Base-by-base conservation (phyloP, 2,888 invertebrate genomes). In the Mimas tiliae region DNA sequence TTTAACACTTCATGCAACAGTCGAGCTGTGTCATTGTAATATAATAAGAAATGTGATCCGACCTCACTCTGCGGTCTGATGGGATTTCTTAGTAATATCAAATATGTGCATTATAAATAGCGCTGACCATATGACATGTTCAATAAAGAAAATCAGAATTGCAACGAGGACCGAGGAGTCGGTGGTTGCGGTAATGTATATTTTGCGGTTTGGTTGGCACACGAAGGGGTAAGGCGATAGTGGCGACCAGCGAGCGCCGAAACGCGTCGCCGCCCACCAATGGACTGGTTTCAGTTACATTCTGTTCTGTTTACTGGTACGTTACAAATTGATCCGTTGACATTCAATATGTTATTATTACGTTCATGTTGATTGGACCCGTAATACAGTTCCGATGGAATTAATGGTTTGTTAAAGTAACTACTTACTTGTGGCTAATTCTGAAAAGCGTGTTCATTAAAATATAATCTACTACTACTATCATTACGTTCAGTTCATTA, bases 311-410 rank as follows among this genome's bases (percentile, higher is more conserved):
- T 78, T 81, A 84, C 74, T 84, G 84, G 86, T 85, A 86, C 84
- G 83, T 82, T 81, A 84, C 86, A 86, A 87, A 88, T 87, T 83
- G 80, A 87, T 79, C 78, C 77, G 79, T 78, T 80, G 85, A 84
- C 83, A 86, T 78, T 73, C 73, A 74, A 81, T 84, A 81, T 77
- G 73, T 73, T 72, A 70, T 78, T 75, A 77, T 79, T 74, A 70
- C 72, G 71, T 68, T 66, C 58, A 62, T 70, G 70, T 66, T 73
- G 69, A 72, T 67, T 72, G 62, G 70, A 67, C 68, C 68, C 62
- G 67, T 70, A 66, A 70, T 73, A 68, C n/a, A 66, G 38, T 45
- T 63, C 6, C 27, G 33, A 42, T 63, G 63, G 66, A 66, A 72
- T 38, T 16, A 53, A 48, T 21, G 27, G 51, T 38, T 51, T 33